phyloP scores from a whole-genome alignment of 2,797 vertebrate species.

The Hapalemur alaotrensis region DNA sequence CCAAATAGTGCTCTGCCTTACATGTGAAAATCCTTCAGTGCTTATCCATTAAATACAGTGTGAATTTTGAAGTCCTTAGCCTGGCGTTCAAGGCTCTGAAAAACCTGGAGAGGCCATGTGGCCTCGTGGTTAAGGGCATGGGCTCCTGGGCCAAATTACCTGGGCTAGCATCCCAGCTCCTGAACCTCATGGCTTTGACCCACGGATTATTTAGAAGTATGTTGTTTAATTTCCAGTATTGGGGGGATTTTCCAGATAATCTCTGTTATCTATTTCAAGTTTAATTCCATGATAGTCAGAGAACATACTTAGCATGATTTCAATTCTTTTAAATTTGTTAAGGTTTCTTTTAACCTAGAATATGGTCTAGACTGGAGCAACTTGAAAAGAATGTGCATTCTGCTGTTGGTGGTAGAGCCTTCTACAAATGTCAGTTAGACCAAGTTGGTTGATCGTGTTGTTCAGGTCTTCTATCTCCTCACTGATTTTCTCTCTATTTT shows the following conservation, averaged over 20 bases:
- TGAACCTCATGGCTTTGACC: neutral
- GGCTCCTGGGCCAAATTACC: neutral
- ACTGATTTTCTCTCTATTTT: neutral
- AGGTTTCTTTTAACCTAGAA: neutral
- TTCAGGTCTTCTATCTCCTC: neutral
- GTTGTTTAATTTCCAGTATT: neutral
- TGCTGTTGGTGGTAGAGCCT: neutral
- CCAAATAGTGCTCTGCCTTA: neutral
- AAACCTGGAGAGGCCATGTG: neutral
- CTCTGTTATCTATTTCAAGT: neutral
- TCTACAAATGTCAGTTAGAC: neutral
- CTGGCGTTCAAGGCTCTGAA: neutral
- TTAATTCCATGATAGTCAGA: slow-evolving; percentile 18
- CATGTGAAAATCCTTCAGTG: neutral
- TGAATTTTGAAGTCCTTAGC: neutral
- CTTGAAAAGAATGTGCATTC: neutral
- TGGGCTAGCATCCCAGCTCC: neutral
- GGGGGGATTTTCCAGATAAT: neutral
- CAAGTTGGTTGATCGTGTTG: neutral
- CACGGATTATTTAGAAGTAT: neutral
- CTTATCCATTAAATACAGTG: neutral
- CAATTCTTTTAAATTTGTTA: neutral
- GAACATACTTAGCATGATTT: neutral
- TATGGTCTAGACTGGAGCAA: neutral
- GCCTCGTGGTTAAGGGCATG: neutral